Base-by-base conservation (phyloP, 2,888 invertebrate species). In the Ochropleura leucogaster region DNA sequence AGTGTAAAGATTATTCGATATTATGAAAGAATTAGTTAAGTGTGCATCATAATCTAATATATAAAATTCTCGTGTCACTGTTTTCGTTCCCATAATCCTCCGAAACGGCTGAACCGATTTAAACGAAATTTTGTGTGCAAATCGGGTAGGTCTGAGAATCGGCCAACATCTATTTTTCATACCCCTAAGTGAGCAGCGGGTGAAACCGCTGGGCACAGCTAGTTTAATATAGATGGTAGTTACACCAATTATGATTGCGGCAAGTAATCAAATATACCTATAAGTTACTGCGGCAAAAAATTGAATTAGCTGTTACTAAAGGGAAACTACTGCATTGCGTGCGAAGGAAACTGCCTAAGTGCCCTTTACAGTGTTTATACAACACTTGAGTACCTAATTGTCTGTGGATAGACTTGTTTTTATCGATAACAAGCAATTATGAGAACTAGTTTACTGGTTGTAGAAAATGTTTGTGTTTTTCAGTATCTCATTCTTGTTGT, bases 241-340 rank as follows among this genome's bases (percentile, higher is more conserved):
- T 51, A 72, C 12, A 47, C 49, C 53, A 49, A 49, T 62, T 55
- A 67, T 20, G 47, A 64, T 74, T 64, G 51, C 64, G 68, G 47
- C 40, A 79, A 16, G 30, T 60, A 67, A 46, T 49, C 53, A 72
- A 66, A 66, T 69, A 79, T 62, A 64, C n/a, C n/a, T 69, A 68
- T 69, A 68, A 81, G 18, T 57, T 63, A 44, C 47, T 73, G 78
- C 62, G 42, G 73, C 51, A 83, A 83, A 87, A 75, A 79, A 82
- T 40, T 40, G n/a, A 85, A 84, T 82, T 77, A 77, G 68, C 79
- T 80, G 85, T 87, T 87, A 72, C 83, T 85, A 86, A 85, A 87
- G 74, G 89, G 85, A 88, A 89, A 86, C 82, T 74, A 78, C 82
- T 74, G 82, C 85, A 83, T 84, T 85, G 86, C 85, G 85, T 86